Evolutionary conservation across 1,140 invertebrate genomes (phyloP).

Genomic region (Drosophila pallidifrons): DNA sequence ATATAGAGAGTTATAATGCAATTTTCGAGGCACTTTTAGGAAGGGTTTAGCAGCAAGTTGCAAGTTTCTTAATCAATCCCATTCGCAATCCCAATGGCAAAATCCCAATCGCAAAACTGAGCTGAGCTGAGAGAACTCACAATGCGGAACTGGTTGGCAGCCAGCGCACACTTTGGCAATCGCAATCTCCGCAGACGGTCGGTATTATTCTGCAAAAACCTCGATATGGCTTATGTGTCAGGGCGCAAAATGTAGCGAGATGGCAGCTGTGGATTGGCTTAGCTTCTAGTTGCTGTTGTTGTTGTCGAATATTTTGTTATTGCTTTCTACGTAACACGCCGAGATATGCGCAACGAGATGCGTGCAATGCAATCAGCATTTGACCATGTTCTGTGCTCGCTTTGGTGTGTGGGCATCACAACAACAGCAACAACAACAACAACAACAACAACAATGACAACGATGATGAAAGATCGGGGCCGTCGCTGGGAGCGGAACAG

Average conservation of each 20-base stretch:
- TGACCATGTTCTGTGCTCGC: slow-evolving; percentile 64
- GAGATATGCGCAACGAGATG: slow-evolving; percentile 70
- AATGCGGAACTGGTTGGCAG: slow-evolving; percentile 69
- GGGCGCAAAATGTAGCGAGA: slow-evolving; percentile 50
- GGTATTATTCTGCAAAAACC: slow-evolving; percentile 43
- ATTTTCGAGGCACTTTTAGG: too few species aligned
- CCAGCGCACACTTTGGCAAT: slow-evolving; percentile 37
- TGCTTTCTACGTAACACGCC: slow-evolving; percentile 68
- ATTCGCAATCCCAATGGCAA: neutral
- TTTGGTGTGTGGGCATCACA: slow-evolving; percentile 55
- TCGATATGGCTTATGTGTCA: slow-evolving; percentile 66
- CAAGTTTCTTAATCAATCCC: neutral
- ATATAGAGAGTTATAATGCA: too few species aligned
- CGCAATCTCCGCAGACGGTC: slow-evolving; percentile 60
- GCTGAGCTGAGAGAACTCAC: slow-evolving; percentile 10
- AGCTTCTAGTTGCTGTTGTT: neutral
- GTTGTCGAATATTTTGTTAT: slow-evolving; percentile 33
- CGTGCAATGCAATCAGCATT: slow-evolving; percentile 72
- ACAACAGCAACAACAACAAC: slow-evolving; percentile 27
- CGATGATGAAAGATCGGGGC: too few species aligned
- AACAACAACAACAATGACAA: slow-evolving; percentile 18
- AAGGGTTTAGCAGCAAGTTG: too few species aligned
- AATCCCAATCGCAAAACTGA: slow-evolving; percentile 6
- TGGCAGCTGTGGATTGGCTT: slow-evolving; percentile 50
- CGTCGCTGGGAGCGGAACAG: neutral